Evolutionary conservation across 2,797 vertebrate genomes (phyloP), one percentile per base, ranked within the genome.

Genomic region (Oreonectes daqikongensis): DNA sequence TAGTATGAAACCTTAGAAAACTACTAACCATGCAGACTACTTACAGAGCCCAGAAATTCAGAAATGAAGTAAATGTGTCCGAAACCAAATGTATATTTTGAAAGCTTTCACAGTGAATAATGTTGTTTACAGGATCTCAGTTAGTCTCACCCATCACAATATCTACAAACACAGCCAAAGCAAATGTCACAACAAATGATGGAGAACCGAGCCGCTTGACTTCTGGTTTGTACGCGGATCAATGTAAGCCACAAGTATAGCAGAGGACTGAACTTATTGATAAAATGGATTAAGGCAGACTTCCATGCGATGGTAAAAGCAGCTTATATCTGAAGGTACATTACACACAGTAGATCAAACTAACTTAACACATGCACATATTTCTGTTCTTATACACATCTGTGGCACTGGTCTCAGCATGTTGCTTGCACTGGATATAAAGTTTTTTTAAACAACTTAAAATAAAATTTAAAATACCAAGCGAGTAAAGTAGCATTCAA

Each of bases 401-500:
- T 55, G 0, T 55, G 6, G 53, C 53, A 26, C 53, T 14, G 7
- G 48, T 50, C 24, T 17, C 14, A 24, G 52, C 52, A 55, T 26
- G n/a, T n/a, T n/a, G n/a, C n/a, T n/a, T n/a, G 22, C 15, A 46
- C 44, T 59, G 63, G 14, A 46, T 67, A 35, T 48, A 75, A 67
- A 75, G 52, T 32, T 68, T 38, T 9, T 59, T 59, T 67, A 68
- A 67, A 53, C 10, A 53, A 46, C 24, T 20, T 10, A 9, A 48
- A 22, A 57, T 55, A 61, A 75, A 44, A 28, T 11, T 10, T 22
- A 40, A 30, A 30, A 26, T 32, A 64, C 53, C 72, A 68, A 59
- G 24, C 64, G 30, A 18, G 63, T 5, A 76, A 68, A 76, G 65
- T 24, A 69, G 52, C 5, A 69, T 60, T 68, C 6, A 60, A 69